Evolutionary conservation across 2,113 vertebrate species (phyloP).

Genomic region (Origma solitaria): DNA sequence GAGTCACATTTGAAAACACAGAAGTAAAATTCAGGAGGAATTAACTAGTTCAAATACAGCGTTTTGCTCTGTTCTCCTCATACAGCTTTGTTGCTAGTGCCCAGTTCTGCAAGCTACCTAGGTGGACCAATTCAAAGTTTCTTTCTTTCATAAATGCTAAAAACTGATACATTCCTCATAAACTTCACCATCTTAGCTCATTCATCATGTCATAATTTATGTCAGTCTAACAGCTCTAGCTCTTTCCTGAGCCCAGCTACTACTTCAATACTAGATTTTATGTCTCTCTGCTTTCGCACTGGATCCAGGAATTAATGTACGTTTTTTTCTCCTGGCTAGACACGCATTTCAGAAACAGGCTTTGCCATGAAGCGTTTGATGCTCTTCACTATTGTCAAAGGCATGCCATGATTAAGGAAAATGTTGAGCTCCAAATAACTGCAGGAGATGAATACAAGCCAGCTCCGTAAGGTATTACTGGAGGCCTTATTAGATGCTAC

Average conservation of each 20-base stretch:
- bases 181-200: neutral
- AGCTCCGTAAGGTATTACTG: neutral
- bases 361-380: neutral
- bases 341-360: neutral
- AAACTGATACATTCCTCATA: neutral
- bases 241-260: neutral
- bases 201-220: neutral
- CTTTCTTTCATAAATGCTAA: neutral
- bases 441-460: neutral
- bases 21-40: neutral
- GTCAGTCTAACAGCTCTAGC: neutral
- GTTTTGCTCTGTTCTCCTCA: neutral
- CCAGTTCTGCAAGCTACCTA: neutral
- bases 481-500: neutral
- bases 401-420: neutral
- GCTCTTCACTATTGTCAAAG: neutral
- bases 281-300: neutral
- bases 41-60: neutral
- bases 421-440: neutral
- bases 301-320: neutral
- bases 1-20: neutral
- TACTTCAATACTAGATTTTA: neutral
- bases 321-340: neutral
- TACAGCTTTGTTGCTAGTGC: neutral
- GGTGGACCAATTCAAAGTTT: neutral